phyloP scores from a whole-genome alignment of 2,797 vertebrate genomes.

The Halcyon chelicuti region DNA sequence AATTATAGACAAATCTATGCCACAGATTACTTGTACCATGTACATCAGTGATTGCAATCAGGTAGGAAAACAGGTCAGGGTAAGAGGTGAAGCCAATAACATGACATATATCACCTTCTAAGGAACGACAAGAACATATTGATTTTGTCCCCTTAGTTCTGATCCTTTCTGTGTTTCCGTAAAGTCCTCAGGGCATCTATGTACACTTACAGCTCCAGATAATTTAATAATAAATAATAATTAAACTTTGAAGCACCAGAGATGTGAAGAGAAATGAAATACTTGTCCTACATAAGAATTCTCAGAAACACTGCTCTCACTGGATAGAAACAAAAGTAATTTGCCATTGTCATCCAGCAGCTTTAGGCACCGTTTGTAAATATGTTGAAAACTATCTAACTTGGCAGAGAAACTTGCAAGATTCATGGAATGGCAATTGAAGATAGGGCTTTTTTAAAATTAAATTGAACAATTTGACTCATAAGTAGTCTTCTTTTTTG shows the following conservation, averaged over 20 bases:
- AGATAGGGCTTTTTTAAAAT: neutral
- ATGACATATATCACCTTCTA: neutral
- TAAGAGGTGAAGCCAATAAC: neutral
- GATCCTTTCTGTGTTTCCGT: neutral
- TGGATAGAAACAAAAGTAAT: neutral
- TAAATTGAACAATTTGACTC: conserved; percentile 47
- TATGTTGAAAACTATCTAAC: neutral
- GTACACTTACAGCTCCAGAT: neutral
- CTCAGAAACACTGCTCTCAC: neutral
- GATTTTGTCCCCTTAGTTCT: conserved; percentile 4
- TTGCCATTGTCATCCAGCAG: neutral
- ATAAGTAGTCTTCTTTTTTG: conserved; percentile 59
- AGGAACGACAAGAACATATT: neutral
- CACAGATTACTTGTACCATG: neutral
- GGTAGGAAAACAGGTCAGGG: conserved; percentile 6
- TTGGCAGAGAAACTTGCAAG: neutral
- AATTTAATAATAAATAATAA: conserved; percentile 25
- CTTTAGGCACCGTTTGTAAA: neutral
- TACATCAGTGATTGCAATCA: conserved; percentile 11
- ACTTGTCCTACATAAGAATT: neutral
- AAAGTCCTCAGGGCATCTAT: neutral
- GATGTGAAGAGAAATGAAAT: neutral
- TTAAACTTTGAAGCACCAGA: neutral
- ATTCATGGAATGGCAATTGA: neutral
- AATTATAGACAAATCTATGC: neutral